Evolutionary conservation across 2,113 vertebrate genomes (phyloP), one percentile per base, ranked within the genome.

Genomic region (Semicossyphus pulcher): DNA sequence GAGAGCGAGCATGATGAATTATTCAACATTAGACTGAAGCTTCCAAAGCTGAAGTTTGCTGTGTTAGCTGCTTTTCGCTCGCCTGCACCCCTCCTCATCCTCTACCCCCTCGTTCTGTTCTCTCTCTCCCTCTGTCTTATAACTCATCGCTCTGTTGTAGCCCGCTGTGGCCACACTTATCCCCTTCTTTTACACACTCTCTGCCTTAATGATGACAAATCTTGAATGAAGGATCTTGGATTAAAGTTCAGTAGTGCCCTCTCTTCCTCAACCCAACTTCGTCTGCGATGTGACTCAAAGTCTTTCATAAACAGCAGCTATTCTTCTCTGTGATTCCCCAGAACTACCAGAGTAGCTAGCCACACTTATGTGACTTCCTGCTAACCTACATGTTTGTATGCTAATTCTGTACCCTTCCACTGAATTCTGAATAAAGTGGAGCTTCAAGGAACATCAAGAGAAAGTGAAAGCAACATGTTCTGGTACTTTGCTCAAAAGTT

Each of bases 11-110:
- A 48, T 21, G 63, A 81, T 92, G 83, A 90, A 90, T 90, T 78
- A 92, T 92, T 92, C 87, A 91, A 15, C 66, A 20, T 63, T 45
- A 39, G 61, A 54, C 63, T 56, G 68, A 73, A 71, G 75, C 73
- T 79, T 79, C 70, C 72, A 75, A 69, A 81, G 78, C 62, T 61
- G 41, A 58, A 81, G 68, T 86, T 84, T 90, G 87, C 86, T 89
- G 84, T 52, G 72, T 83, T 83, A 41, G 86, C 83, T 71, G 58
- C 34, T 88, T 87, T 86, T 80, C 49, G 68, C 48, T 76, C 66
- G 65, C 83, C 44, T 63, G 37, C 34, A 7, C 59, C 29, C 20
- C 18, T 20, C 2, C 51, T 12, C 53, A 10, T 61, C 48, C 57
- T 39, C 37, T 59, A 6, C 45, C 25, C 44, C 23, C 12, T 21